Evolutionary conservation across 1,140 invertebrate genomes (phyloP).

Genomic region (Drosophila teissieri): DNA sequence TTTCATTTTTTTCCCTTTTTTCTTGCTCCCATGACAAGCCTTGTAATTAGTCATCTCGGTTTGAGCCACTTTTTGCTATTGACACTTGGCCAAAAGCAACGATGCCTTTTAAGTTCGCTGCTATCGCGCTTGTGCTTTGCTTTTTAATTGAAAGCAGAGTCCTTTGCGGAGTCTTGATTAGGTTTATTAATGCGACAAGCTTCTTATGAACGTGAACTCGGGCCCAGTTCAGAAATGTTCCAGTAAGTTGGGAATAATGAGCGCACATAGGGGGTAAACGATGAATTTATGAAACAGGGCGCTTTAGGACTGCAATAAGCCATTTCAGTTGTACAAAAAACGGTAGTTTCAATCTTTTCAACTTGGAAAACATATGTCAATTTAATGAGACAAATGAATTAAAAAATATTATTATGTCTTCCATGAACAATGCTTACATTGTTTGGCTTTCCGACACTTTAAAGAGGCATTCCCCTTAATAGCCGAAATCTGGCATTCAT

Average conservation of each 20-base stretch:
- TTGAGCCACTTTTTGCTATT: constrained; percentile 63
- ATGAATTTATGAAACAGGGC: background rate
- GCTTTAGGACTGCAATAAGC: background rate
- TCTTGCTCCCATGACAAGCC: constrained; percentile 33
- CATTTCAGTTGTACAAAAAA: background rate
- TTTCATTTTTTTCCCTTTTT: background rate
- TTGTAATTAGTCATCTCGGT: constrained; percentile 65
- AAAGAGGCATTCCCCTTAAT: background rate
- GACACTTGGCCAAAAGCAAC: constrained; percentile 59
- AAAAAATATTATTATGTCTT: background rate
- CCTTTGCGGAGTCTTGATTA: constrained; percentile 32
- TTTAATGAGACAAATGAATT: no score
- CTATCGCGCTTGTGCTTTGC: background rate
- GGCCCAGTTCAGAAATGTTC: background rate
- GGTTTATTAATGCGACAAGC: constrained; percentile 27
- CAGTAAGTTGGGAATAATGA: constrained; percentile 8
- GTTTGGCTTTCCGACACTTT: background rate
- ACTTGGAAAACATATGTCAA: background rate
- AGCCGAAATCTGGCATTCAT: background rate
- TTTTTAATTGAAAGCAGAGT: constrained; percentile 50
- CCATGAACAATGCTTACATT: background rate
- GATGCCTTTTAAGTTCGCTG: constrained; percentile 36
- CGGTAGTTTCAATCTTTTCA: background rate
- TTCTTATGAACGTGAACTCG: background rate
- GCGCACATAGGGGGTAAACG: constrained; percentile 13